Percentiles rank a stretch among this genome's conserved stretches.
phyloP scores from a whole-genome alignment of 1,140 invertebrate species.

The Drosophila neocordata region DNA sequence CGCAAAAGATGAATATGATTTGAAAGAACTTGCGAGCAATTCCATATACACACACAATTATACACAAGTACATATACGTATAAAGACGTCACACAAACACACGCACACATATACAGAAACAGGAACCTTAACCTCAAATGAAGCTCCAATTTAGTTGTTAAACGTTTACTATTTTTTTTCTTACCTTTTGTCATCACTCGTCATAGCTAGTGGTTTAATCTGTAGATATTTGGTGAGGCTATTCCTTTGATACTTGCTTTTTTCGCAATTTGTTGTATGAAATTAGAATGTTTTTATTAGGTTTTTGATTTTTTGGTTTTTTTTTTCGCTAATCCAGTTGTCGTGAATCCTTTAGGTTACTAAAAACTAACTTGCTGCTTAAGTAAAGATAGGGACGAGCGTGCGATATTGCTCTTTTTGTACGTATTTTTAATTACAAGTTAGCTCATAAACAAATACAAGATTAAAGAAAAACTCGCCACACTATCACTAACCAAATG shows the following conservation, averaged over 20 bases:
- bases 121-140: constrained; percentile 57
- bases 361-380: neutral
- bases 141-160: constrained; percentile 2
- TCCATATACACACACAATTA: constrained; percentile 36
- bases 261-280: neutral
- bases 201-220: constrained; percentile 42
- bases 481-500: neutral
- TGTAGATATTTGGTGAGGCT: neutral
- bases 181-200: constrained; percentile 75
- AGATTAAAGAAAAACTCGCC: neutral
- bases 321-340: neutral
- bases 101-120: neutral
- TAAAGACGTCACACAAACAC: constrained; percentile 21
- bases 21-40: constrained; percentile 15
- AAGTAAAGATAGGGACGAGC: neutral
- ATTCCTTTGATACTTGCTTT: neutral
- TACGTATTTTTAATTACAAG: constrained; percentile 1
- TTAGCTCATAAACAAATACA: neutral
- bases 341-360: neutral
- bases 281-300: neutral
- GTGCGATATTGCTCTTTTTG: neutral
- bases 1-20: neutral
- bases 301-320: neutral
- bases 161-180: constrained; percentile 5
- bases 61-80: constrained; percentile 24